Percentiles rank a stretch among this genome's conserved stretches.
Conservation (phyloP, 2,888 invertebrate species). For the Eristalis arbustorum region DNA sequence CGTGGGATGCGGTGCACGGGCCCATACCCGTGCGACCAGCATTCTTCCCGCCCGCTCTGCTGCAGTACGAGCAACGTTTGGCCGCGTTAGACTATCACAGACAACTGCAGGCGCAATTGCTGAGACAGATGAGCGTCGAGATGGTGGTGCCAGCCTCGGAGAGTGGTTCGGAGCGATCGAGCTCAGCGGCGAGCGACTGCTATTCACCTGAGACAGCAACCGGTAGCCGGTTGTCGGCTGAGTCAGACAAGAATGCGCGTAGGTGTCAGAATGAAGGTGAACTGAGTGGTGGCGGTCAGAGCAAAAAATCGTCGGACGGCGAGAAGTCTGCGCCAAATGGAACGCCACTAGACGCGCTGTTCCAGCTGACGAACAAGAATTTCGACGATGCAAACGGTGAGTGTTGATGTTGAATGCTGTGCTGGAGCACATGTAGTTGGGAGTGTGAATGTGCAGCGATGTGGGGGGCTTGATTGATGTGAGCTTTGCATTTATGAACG, state of each 20-base stretch:
- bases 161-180: slow-evolving; percentile 86
- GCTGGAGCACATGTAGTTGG: background rate
- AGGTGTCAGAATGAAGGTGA: slow-evolving; percentile 16
- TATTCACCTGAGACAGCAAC: slow-evolving; percentile 85
- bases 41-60: slow-evolving; percentile 81
- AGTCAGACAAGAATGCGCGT: slow-evolving; percentile 66
- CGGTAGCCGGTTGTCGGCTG: slow-evolving; percentile 74
- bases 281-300: slow-evolving; percentile 71
- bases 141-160: slow-evolving; percentile 81
- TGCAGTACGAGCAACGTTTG: slow-evolving; percentile 85
- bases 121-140: slow-evolving; percentile 81
- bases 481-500: background rate
- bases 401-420: slow-evolving; percentile 47
- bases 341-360: slow-evolving; percentile 96
- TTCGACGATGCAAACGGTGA: slow-evolving; percentile 95
- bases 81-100: slow-evolving; percentile 83
- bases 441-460: background rate
- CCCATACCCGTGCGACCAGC: slow-evolving; percentile 78
- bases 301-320: slow-evolving; percentile 73
- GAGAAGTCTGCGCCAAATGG: slow-evolving; percentile 80
- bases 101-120: slow-evolving; percentile 81
- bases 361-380: slow-evolving; percentile 98
- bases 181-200: slow-evolving; percentile 88
- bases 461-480: background rate
- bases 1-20: slow-evolving; percentile 88